Conservation (phyloP, 2,113 vertebrate species). For the Castor canadensis region DNA sequence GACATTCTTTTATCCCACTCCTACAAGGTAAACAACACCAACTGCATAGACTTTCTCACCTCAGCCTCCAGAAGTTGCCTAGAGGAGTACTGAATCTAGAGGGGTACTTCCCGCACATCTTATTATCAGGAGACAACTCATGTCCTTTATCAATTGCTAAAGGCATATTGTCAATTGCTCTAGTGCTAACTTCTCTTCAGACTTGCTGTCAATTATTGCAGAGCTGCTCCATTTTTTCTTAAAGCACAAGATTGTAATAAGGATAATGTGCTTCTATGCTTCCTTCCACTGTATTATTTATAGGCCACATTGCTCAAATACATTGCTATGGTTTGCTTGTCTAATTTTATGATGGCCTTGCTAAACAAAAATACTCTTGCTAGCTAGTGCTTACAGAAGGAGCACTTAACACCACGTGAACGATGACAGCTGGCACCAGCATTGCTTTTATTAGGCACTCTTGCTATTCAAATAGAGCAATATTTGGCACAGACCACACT, state of each 20-base stretch:
- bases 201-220: neutral
- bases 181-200: neutral
- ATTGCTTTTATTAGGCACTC: constrained; percentile 48
- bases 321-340: constrained; percentile 47
- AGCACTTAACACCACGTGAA: constrained; percentile 43
- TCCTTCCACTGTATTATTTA: constrained; percentile 65
- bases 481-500: neutral
- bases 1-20: neutral
- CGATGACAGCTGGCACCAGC: constrained; percentile 30
- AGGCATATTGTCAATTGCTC: neutral
- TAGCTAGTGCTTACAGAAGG: constrained; percentile 46
- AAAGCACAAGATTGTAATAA: constrained; percentile 42
- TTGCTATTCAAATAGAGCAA: constrained; percentile 49
- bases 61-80: neutral
- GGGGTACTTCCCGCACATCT: neutral
- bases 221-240: neutral
- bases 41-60: neutral
- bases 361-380: constrained; percentile 64
- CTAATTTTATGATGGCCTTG: constrained; percentile 68
- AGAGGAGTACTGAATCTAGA: neutral
- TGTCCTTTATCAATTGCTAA: neutral
- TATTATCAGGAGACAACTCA: neutral
- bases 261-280: neutral
- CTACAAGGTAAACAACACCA: neutral
- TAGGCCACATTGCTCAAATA: constrained; percentile 48